A percentile compares a stretch with the other conserved stretches of the same genome.
Conservation (phyloP, 2,797 vertebrate genomes). For the Malurus splendens region DNA sequence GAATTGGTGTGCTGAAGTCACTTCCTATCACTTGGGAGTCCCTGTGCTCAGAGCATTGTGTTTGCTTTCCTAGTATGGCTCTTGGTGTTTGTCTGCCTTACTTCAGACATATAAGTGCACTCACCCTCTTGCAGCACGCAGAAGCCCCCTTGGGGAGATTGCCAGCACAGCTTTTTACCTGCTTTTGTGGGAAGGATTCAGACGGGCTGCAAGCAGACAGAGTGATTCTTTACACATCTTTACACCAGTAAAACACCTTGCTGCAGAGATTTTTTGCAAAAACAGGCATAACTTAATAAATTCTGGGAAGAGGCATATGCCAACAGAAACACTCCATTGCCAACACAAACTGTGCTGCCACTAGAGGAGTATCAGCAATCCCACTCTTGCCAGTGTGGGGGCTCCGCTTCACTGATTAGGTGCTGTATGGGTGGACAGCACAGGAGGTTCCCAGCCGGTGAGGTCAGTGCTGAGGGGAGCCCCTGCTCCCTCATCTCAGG, state of each 20-base stretch:
- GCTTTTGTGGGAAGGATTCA: neutral
- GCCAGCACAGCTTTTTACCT: neutral
- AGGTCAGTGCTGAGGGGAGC: neutral
- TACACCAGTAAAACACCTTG: conserved; percentile 19
- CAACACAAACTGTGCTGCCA: neutral
- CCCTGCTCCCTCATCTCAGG: neutral
- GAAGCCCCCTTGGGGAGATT: neutral
- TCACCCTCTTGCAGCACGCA: neutral
- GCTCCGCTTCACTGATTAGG: neutral
- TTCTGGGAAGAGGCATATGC: conserved; percentile 1
- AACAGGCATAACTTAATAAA: neutral
- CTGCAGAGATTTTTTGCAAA: neutral
- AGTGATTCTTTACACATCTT: neutral
- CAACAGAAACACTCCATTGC: conserved; percentile 43
- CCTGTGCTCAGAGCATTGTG: conserved; percentile 9
- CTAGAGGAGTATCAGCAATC: neutral
- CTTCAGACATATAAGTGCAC: neutral
- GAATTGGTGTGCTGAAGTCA: conserved; percentile 48
- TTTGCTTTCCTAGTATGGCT: neutral
- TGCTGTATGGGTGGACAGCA: neutral
- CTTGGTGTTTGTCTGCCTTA: neutral
- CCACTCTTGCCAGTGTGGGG: neutral
- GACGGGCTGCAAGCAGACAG: neutral
- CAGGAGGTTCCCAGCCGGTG: neutral
- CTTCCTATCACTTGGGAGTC: conserved; percentile 47